Evolutionary conservation across 1,140 invertebrate species (phyloP).

Genomic region (Zaprionus kolodkinae): DNA sequence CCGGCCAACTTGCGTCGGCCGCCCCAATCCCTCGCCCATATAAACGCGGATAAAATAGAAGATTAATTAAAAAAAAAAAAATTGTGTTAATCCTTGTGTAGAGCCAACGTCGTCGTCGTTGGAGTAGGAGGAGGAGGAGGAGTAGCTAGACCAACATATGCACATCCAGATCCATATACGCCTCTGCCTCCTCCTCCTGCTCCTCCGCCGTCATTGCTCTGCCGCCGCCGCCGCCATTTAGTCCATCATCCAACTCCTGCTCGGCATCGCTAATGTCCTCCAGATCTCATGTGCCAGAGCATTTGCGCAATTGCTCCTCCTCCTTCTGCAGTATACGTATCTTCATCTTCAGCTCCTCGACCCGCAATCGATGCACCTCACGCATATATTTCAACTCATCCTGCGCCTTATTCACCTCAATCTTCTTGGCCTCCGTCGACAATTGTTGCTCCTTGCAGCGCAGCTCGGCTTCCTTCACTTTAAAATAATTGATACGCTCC

Average conservation of each 20-base stretch:
- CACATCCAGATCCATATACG: constrained; percentile 53
- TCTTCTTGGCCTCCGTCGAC: constrained; percentile 72
- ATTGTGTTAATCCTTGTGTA: neutral
- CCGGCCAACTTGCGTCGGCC: constrained; percentile 31
- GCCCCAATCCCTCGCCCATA: constrained; percentile 40
- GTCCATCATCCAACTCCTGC: neutral
- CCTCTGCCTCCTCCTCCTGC: constrained; percentile 20
- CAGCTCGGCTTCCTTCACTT: constrained; percentile 77
- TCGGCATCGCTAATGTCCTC: constrained; percentile 67
- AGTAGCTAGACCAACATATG: constrained; percentile 42
- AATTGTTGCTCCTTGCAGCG: constrained; percentile 80
- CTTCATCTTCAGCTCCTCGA: constrained; percentile 82
- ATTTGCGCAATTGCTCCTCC: constrained; percentile 74
- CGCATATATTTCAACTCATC: constrained; percentile 80
- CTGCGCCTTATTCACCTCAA: constrained; percentile 75
- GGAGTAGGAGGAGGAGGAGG: too few species aligned
- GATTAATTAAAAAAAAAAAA: constrained; percentile 22
- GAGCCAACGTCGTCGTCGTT: neutral
- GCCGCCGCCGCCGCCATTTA: neutral
- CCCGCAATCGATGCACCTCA: constrained; percentile 74
- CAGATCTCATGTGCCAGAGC: constrained; percentile 70
- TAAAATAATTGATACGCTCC: constrained; percentile 79
- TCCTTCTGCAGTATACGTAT: constrained; percentile 82
- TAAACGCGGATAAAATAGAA: constrained; percentile 32
- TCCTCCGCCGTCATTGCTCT: neutral